phyloP scores from a whole-genome alignment of 1,140 invertebrate genomes.

The Musca domestica region DNA sequence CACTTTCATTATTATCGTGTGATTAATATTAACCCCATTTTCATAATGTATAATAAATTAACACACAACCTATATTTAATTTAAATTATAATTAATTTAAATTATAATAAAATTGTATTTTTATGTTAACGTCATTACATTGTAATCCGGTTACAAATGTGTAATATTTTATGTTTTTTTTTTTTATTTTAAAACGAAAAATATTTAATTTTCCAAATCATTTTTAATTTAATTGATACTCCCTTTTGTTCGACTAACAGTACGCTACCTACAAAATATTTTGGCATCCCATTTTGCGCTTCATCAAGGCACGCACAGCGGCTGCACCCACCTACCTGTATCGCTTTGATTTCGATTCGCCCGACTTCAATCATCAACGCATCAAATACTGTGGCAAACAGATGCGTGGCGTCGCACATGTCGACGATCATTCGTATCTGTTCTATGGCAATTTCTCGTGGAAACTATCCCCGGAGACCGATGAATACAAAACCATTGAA shows the following conservation, averaged over 20 bases:
- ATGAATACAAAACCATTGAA: slow-evolving; percentile 51
- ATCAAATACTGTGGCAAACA: slow-evolving; percentile 42
- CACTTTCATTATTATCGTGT: no score
- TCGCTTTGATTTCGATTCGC: slow-evolving; percentile 53
- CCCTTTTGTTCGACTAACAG: slow-evolving; percentile 27
- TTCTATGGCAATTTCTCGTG: slow-evolving; percentile 57
- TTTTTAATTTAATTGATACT: neutral
- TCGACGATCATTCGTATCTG: slow-evolving; percentile 65
- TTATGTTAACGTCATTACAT: no score
- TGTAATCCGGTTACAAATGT: no score
- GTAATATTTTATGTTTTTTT: no score
- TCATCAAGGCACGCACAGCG: slow-evolving; percentile 35
- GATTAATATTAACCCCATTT: no score
- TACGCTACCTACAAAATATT: slow-evolving; percentile 53
- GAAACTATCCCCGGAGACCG: slow-evolving; percentile 47
- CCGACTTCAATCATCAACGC: slow-evolving; percentile 42
- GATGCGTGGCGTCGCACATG: slow-evolving; percentile 59
- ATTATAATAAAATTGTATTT: no score
- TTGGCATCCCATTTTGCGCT: slow-evolving; percentile 50
- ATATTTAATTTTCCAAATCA: neutral
- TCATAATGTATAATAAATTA: no score
- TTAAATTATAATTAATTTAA: no score
- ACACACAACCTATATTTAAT: no score
- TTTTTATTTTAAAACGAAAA: no score
- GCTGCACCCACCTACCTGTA: slow-evolving; percentile 53